phyloP scores from a whole-genome alignment of 2,797 vertebrate genomes.

The Microctenopoma steveboyesi region DNA sequence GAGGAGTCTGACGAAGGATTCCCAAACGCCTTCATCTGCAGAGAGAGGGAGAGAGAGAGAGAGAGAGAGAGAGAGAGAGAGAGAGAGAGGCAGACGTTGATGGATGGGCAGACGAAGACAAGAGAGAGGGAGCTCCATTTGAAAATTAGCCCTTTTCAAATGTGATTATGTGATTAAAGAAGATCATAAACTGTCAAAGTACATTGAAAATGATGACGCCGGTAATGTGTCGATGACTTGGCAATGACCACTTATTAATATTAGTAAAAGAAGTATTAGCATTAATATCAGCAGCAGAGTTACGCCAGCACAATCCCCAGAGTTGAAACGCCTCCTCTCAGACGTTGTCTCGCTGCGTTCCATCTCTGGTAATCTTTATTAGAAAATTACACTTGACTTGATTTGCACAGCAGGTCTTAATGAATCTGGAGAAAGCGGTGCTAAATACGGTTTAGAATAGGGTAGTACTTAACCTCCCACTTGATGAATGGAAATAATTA shows the following conservation, averaged over 20 bases:
- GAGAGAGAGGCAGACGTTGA: background rate
- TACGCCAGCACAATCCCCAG: conserved; percentile 17
- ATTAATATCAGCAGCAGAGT: conserved; percentile 34
- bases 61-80: background rate
- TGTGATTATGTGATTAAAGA: conserved; percentile 31
- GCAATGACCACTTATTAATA: conserved; percentile 37
- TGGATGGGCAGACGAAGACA: background rate
- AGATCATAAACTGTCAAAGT: conserved; percentile 30
- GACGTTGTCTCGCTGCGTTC: conserved; percentile 10
- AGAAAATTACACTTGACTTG: conserved; percentile 53
- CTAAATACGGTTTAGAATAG: conserved; percentile 9
- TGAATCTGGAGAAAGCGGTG: conserved; percentile 33
- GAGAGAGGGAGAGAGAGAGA: background rate
- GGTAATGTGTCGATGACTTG: conserved; percentile 21
- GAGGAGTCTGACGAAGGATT: conserved; percentile 91
- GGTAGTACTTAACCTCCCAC: conserved; percentile 1
- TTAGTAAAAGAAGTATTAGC: conserved; percentile 30
- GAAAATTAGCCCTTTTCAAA: conserved; percentile 21
- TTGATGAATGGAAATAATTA: conserved; percentile 8
- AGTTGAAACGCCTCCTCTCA: conserved; percentile 20
- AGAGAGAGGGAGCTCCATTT: background rate
- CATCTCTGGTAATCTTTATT: conserved; percentile 58
- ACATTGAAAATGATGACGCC: conserved; percentile 26
- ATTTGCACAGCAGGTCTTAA: conserved; percentile 64
- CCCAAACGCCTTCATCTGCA: conserved; percentile 95